Conservation (phyloP, 2,888 invertebrate genomes). For the Cylindroiulus punctatus region DNA sequence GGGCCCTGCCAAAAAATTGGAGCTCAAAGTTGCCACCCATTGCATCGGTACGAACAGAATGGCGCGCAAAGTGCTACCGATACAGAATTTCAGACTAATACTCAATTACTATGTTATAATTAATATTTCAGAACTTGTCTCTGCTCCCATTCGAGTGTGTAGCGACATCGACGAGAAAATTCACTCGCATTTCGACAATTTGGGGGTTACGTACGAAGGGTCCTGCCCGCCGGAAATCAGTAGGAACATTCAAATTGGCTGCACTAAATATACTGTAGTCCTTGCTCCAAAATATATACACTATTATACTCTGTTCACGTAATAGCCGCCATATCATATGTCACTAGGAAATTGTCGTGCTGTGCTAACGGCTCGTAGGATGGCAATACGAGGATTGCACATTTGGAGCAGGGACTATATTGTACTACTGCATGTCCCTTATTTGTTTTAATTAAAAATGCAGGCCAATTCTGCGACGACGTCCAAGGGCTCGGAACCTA, state of each 20-base stretch:
- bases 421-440: too few species aligned
- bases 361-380: too few species aligned
- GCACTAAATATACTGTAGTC: too few species aligned
- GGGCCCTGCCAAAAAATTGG: not conserved
- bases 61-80: not conserved
- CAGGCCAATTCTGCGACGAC: conserved; percentile 56
- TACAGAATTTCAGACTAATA: not conserved
- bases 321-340: too few species aligned
- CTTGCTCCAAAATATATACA: too few species aligned
- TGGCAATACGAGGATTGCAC: too few species aligned
- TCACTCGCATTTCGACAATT: conserved; percentile 45
- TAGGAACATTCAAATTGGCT: too few species aligned
- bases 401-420: too few species aligned
- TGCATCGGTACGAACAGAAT: conserved; percentile 9
- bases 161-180: conserved; percentile 24
- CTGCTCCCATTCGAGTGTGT: conserved; percentile 52
- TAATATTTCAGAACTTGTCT: conserved; percentile 46
- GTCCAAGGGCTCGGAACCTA: not conserved
- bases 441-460: not conserved
- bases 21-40: not conserved
- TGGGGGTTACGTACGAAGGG: conserved; percentile 46
- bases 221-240: conserved; percentile 54
- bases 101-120: not conserved
- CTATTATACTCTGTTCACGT: too few species aligned
- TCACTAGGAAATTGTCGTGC: too few species aligned